Evolutionary conservation across 2,888 invertebrate species (phyloP).

Genomic region (Stenoptilia bipunctidactyla): DNA sequence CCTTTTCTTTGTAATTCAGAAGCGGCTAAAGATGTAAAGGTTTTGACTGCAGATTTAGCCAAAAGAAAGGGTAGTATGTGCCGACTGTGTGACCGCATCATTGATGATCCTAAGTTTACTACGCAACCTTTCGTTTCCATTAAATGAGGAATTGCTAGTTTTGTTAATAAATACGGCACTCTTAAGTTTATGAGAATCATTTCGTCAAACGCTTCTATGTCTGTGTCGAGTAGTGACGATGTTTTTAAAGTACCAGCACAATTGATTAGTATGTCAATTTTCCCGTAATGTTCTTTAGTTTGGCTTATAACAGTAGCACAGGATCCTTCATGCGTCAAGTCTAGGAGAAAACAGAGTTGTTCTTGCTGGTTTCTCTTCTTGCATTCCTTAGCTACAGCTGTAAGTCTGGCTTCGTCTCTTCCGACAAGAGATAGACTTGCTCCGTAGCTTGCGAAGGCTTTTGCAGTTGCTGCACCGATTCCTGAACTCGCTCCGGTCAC

Average conservation of each 20-base stretch:
- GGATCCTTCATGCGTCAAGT: slow-evolving; percentile 24
- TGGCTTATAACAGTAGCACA: slow-evolving; percentile 27
- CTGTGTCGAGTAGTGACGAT: slow-evolving; percentile 26
- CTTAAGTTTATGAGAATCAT: slow-evolving; percentile 33
- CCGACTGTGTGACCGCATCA: slow-evolving; percentile 23
- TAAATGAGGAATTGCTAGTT: slow-evolving; percentile 29
- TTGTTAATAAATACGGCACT: slow-evolving; percentile 29
- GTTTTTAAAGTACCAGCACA: slow-evolving; percentile 27
- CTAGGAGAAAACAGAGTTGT: slow-evolving; percentile 24
- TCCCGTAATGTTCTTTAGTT: slow-evolving; percentile 29
- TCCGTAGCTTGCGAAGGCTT: slow-evolving; percentile 24
- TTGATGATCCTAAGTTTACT: slow-evolving; percentile 30
- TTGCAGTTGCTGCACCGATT: slow-evolving; percentile 33
- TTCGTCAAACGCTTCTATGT: slow-evolving; percentile 30
- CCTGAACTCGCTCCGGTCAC: slow-evolving; percentile 40
- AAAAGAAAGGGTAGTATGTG: slow-evolving; percentile 28
- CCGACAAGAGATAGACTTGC: slow-evolving; percentile 30
- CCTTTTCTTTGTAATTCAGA: slow-evolving; percentile 27
- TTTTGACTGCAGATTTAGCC: slow-evolving; percentile 28
- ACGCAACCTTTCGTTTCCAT: slow-evolving; percentile 35
- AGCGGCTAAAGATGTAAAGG: slow-evolving; percentile 29
- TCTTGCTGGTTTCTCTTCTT: slow-evolving; percentile 14
- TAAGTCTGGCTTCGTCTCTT: slow-evolving; percentile 25
- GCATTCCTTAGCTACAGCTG: slow-evolving; percentile 25
- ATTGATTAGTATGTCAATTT: slow-evolving; percentile 32